Evolutionary conservation across 2,888 invertebrate genomes (phyloP), one percentile per base, ranked within the genome.

Genomic region (Julus scanicus): DNA sequence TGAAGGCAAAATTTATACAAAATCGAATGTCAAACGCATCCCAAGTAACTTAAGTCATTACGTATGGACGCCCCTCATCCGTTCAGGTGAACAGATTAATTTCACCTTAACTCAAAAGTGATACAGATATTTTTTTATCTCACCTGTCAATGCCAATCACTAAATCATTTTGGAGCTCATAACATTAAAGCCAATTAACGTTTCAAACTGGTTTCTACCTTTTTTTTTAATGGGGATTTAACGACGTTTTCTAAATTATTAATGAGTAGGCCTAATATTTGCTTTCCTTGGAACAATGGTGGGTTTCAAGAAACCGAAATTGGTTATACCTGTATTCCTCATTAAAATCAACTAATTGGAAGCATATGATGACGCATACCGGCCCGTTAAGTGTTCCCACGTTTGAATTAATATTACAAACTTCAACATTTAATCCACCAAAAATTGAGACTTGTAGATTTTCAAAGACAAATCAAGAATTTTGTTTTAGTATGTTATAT

Each of bases 111-210:
- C 9, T 8, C 29, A 9, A 17, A 13, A 20, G 29, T 71, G 71
- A 71, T 71, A 71, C 71, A 13, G 71, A 71, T 71, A 71, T 71
- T 71, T 71, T 71, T 71, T 71, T 71, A 71, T 71, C 71, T 29
- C 6, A 8, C 71, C 71, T 71, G 71, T 71, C 71, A 71, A 71
- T 71, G 71, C 71, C 71, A 71, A 71, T 71, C 71, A 71, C 71
- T 71, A 71, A 71, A 71, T 71, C 71, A 71, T 71, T 29, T 29
- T 29, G 71, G 71, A 71, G 29, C 71, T 71, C 71, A 71, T 71
- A 71, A 29, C 29, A 29, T 71, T 71, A 71, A 71, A 71, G 71
- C 29, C 71, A 29, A 71, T 71, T 71, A 71, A 71, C n/a, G 37
- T 71, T 53, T 71, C 29, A 20, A 71, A 71, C 71, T 71, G 71